phyloP scores from a whole-genome alignment of 2,888 invertebrate species.

The Bombylius major region DNA sequence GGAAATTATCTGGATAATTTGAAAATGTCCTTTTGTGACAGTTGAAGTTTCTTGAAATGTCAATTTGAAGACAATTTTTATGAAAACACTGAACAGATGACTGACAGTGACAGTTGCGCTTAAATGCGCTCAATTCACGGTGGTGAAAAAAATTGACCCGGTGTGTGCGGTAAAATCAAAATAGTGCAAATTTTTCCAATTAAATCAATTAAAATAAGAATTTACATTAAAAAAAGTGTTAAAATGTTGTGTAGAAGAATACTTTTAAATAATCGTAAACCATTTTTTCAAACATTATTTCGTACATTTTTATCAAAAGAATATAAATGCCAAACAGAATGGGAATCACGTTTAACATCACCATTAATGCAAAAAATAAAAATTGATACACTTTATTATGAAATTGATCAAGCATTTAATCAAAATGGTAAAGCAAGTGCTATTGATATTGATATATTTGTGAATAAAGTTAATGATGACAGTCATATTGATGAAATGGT shows the following conservation, averaged over 20 bases:
- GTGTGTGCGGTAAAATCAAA: too few relatives aligned
- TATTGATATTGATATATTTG: conserved; percentile 73
- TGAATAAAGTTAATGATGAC: conserved; percentile 50
- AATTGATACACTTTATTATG: conserved; percentile 53
- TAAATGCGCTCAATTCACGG: too few relatives aligned
- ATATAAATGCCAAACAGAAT: conserved; percentile 57
- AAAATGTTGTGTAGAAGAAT: neutral
- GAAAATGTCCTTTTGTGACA: too few relatives aligned
- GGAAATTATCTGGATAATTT: too few relatives aligned
- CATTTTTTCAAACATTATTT: neutral
- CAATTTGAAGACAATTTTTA: too few relatives aligned
- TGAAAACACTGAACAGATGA: too few relatives aligned
- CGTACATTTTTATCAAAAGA: conserved; percentile 55
- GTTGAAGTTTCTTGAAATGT: too few relatives aligned
- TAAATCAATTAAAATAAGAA: neutral
- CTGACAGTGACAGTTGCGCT: too few relatives aligned
- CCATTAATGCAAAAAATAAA: conserved; percentile 51
- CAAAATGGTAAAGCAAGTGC: conserved; percentile 52
- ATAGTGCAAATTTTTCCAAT: neutral
- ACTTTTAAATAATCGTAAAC: neutral
- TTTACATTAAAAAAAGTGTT: neutral
- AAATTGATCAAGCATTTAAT: conserved; percentile 53
- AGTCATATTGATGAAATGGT: conserved; percentile 56
- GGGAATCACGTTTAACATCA: conserved; percentile 51
- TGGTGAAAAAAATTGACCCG: too few relatives aligned